Conservation (phyloP, 2,113 vertebrate genomes). For the Thalassoma bifasciatum region DNA sequence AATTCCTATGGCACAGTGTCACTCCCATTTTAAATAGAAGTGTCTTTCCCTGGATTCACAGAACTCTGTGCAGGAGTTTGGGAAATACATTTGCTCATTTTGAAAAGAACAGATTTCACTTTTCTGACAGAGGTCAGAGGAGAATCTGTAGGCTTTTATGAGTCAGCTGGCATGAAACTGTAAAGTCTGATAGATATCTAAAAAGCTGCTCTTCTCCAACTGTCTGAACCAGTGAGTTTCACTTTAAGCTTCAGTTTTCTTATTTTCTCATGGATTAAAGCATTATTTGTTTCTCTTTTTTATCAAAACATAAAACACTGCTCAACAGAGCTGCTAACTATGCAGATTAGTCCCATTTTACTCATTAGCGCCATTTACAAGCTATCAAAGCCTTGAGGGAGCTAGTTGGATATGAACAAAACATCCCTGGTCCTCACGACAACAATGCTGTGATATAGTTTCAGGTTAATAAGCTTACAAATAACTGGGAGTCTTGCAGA, state of each 20-base stretch:
- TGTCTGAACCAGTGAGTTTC: background rate
- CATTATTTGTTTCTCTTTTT: background rate
- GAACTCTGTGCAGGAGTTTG: background rate
- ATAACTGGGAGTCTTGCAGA: too few relatives aligned
- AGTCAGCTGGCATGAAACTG: background rate
- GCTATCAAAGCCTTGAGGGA: too few relatives aligned
- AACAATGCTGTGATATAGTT: too few relatives aligned
- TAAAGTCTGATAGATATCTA: background rate
- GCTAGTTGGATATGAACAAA: background rate
- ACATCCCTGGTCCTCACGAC: background rate
- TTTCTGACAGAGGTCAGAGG: background rate
- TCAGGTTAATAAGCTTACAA: too few relatives aligned
- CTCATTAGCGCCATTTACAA: too few relatives aligned
- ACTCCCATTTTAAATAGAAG: slow-evolving; percentile 17
- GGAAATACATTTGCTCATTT: background rate
- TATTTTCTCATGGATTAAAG: background rate
- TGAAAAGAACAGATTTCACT: background rate
- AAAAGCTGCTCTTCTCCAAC: background rate
- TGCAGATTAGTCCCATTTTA: too few relatives aligned
- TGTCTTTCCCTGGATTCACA: slow-evolving; percentile 5
- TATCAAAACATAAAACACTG: background rate
- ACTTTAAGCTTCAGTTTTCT: background rate
- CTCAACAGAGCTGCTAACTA: background rate
- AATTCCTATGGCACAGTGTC: slow-evolving; percentile 15
- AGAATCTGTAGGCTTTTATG: background rate